phyloP scores from a whole-genome alignment of 2,888 invertebrate genomes.

The Malthinus flaveolus region DNA sequence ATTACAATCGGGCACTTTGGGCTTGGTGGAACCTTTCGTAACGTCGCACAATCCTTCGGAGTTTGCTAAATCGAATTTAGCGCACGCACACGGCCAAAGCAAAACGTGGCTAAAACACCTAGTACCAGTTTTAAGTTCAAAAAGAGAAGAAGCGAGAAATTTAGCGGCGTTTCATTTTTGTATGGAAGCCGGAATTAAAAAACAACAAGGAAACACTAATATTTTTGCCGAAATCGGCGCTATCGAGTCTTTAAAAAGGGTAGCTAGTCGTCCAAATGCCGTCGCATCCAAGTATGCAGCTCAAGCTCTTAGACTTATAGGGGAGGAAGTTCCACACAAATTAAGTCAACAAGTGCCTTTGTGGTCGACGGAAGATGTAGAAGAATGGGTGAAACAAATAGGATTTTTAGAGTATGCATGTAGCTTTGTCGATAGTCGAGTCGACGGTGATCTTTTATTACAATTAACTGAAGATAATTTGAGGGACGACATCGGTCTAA shows the following conservation, averaged over 20 bases:
- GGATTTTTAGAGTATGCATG: conserved; percentile 85
- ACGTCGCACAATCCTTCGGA: conserved; percentile 92
- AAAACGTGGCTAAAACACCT: conserved; percentile 91
- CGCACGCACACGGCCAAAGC: conserved; percentile 95
- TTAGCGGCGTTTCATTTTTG: conserved; percentile 98
- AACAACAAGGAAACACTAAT: conserved; percentile 86
- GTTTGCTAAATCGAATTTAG: conserved; percentile 89
- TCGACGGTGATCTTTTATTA: conserved; percentile 94
- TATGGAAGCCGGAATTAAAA: conserved; percentile 98
- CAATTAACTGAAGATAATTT: conserved; percentile 92
- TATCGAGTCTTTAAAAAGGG: conserved; percentile 91
- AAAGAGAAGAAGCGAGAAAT: conserved; percentile 93
- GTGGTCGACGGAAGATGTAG: conserved; percentile 96
- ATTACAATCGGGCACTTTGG: conserved; percentile 92
- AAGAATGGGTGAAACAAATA: conserved; percentile 98
- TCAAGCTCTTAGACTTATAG: conserved; percentile 87
- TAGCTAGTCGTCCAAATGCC: conserved; percentile 97
- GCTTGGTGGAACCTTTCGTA: conserved; percentile 96
- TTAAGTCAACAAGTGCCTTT: conserved; percentile 96
- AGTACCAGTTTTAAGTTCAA: conserved; percentile 92
- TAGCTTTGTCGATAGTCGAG: conserved; percentile 87
- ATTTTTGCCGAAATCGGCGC: conserved; percentile 94
- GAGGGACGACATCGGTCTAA: conserved; percentile 87
- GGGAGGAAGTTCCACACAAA: conserved; percentile 97
- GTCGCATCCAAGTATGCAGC: conserved; percentile 97